Evolutionary conservation across 2,113 vertebrate genomes (phyloP), one percentile per base, ranked within the genome.

Genomic region (Copsychus sechellarum): DNA sequence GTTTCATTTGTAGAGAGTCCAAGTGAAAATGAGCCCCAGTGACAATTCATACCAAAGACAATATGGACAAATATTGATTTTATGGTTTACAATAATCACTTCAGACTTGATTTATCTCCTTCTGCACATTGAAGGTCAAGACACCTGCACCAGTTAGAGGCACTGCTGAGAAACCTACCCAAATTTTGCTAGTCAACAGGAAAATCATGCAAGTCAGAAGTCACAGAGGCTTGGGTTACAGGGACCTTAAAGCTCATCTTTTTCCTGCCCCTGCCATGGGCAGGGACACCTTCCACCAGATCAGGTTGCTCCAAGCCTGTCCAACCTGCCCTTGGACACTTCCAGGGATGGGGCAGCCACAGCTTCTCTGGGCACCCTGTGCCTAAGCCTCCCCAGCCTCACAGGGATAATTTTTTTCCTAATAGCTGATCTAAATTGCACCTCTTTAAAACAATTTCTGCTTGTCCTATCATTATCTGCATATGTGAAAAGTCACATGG

Each of bases 271-370:
- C 21, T 60, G 40, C 18, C 29, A 31, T 12, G 14, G 34, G 9
- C n/a, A 61, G 14, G 17, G 29, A 61, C 21, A 76, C 25, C n/a
- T 61, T 26, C 40, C 47, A 76, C 38, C 10, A 3, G 0, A 8
- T 25, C 54, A 62, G 21, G 29, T 0, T 54, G 9, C 25, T 48
- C 47, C 62, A 54, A 76, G 25, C 9, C 47, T 10, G 0, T 62
- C 34, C 34, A 69, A 0, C 12, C 40, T 34, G 47, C 21, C 40
- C 47, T 33, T 31, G 54, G 14, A 2, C 62, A 61, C 31, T 34
- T 0, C 12, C 40, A 83, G 40, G 6, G n/a, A 67, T 40, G 29
- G 6, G 11, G 29, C 54, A 61, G 78, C 40, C 53, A 34, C 45
- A 67, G 53, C 54, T 61, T 0, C 47, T 69, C 25, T 40, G 40